These are phyloP conservation scores for Callionymus lyra DNA, from an alignment of 2,113 vertebrate species.

Conservation along the genomic window DNA sequence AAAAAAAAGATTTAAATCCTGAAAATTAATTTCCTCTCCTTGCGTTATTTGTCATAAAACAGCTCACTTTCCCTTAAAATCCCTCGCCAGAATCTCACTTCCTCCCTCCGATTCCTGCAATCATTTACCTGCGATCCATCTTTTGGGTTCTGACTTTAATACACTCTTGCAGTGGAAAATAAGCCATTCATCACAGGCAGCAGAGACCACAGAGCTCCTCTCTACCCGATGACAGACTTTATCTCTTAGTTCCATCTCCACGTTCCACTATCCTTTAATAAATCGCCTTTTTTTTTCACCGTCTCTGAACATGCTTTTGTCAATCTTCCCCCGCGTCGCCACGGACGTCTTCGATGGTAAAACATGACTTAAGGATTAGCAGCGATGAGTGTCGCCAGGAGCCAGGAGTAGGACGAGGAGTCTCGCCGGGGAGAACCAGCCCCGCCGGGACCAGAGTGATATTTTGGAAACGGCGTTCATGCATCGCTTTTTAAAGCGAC, in stretches of 20 bases:
- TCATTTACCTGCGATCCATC: slow-evolving; percentile 49
- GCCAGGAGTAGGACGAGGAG: slow-evolving; percentile 12
- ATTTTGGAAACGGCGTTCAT: slow-evolving; percentile 40
- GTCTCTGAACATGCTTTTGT: too few species aligned
- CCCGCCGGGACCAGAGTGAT: slow-evolving; percentile 22
- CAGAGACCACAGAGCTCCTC: slow-evolving; percentile 22
- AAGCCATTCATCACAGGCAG: slow-evolving; percentile 59
- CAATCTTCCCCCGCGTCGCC: too few species aligned
- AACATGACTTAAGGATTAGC: too few species aligned
- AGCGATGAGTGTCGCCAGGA: too few species aligned
- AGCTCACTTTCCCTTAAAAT: slow-evolving; percentile 17
- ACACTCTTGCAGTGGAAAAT: slow-evolving; percentile 57
- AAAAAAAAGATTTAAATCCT: slow-evolving; percentile 7
- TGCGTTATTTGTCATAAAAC: slow-evolving; percentile 61
- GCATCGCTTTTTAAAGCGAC: slow-evolving; percentile 50
- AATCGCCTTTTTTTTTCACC: too few species aligned
- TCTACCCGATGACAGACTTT: too few species aligned
- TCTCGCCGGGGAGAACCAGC: slow-evolving; percentile 22
- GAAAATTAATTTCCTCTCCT: slow-evolving; percentile 64
- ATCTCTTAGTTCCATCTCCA: too few species aligned
- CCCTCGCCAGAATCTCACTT: slow-evolving; percentile 13
- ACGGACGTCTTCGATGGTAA: too few species aligned
- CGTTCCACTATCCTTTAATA: too few species aligned
- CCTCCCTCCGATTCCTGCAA: slow-evolving; percentile 19
- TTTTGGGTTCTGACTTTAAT: slow-evolving; percentile 61